Evolutionary conservation across 2,797 vertebrate species (phyloP), one percentile per base, ranked within the genome.

Genomic region (Labroides dimidiatus): DNA sequence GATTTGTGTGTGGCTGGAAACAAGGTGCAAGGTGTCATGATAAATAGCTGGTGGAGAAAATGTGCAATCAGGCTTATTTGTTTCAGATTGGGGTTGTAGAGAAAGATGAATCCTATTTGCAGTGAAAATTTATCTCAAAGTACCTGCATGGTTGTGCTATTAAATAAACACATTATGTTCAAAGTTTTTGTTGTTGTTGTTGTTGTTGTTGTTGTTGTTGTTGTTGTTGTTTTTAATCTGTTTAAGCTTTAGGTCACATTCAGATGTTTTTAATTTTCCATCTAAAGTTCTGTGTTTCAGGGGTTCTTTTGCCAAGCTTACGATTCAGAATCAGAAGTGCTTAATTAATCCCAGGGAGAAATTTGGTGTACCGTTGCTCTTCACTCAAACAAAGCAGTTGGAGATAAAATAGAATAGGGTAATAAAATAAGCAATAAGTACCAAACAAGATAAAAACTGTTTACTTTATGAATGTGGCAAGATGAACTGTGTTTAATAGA

Each of bases 1-100:
- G 66, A 87, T 86, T 84, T 86, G 76, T 79, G 85, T 75, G 48
- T 59, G 52, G 43, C 16, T 59, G 37, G 21, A 58, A 27, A 70
- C 78, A 52, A n/a, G n/a, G 14, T 0, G 4, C 54, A 57, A 41
- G 11, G 48, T 56, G 67, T 77, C n/a, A 58, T 69, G 68, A 85
- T 50, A 69, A 83, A 82, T 55, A 70, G 51, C 17, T 45, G 21
- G n/a, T 33, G 20, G 44, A 67, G 36, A 70, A 87, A 84, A 73
- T 56, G 72, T 70, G 74, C 37, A 42, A 72, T 75, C 21, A 72
- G 68, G 64, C 43, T 70, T 74, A 77, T 74, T 75, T 75, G 27
- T 65, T 50, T 39, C 14, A 48, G 10, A 39, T n/a, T 52, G 44
- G 39, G 37, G 13, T 41, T 20, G 48, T 19, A 52, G 49, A 55